Conservation (phyloP, 2,797 vertebrate genomes). For the Sphenopsis melanotis region DNA sequence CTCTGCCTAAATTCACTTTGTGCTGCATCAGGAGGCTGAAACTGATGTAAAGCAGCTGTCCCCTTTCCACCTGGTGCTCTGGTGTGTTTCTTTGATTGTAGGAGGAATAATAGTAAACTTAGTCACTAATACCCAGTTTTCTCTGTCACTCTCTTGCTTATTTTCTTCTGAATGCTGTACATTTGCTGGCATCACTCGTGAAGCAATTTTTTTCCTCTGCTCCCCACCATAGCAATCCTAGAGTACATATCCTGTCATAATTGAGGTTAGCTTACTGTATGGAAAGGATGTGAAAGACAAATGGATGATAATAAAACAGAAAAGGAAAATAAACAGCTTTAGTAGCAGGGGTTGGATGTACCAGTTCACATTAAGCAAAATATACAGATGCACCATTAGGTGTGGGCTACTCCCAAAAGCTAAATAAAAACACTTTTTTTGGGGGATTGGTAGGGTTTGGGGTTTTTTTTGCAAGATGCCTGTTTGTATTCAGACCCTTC, state of each 20-base stretch:
- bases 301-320: not conserved
- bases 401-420: not conserved
- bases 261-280: not conserved
- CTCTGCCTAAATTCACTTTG: not conserved
- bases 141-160: not conserved
- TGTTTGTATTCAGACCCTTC: not conserved
- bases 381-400: not conserved
- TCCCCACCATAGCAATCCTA: not conserved
- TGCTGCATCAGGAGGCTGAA: not conserved
- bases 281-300: not conserved
- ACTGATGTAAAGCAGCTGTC: not conserved
- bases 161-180: not conserved
- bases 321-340: not conserved
- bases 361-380: not conserved
- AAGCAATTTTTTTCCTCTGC: not conserved
- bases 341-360: not conserved
- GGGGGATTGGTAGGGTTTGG: not conserved
- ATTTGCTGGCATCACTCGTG: not conserved
- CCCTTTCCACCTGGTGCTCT: not conserved
- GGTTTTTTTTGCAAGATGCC: not conserved
- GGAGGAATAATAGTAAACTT: not conserved
- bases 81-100: not conserved
- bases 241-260: not conserved
- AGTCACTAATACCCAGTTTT: not conserved
- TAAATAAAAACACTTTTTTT: not conserved